Conservation (phyloP, 30 jellyfish, hydroid and myxozoan genomes). For the Cassiopea andromeda region DNA sequence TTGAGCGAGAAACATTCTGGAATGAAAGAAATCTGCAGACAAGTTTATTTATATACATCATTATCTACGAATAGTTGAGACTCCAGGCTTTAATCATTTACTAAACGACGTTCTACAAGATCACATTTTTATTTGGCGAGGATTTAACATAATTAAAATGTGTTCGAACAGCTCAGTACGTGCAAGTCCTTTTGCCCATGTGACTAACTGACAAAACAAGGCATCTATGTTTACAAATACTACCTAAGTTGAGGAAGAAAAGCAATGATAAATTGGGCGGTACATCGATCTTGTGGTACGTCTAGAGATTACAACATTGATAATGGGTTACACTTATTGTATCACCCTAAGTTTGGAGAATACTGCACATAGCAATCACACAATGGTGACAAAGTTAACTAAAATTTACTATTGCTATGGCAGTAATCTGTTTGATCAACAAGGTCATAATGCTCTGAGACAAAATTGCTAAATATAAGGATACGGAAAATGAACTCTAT, state of each 20-base stretch:
- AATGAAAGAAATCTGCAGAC: slow-evolving; percentile 14
- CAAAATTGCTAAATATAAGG: too few relatives aligned
- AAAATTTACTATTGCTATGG: too few relatives aligned
- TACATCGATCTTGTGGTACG: not conserved
- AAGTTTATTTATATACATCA: slow-evolving; percentile 47
- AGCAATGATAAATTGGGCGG: not conserved
- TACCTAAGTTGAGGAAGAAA: not conserved
- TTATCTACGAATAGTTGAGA: slow-evolving; percentile 49
- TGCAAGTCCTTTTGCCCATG: slow-evolving; percentile 10
- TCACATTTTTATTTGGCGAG: slow-evolving; percentile 42
- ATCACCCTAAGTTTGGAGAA: too few relatives aligned
- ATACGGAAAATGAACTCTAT: too few relatives aligned
- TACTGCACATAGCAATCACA: too few relatives aligned
- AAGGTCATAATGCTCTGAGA: too few relatives aligned
- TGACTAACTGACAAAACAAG: slow-evolving; percentile 1
- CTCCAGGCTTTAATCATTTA: slow-evolving; percentile 34
- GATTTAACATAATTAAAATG: slow-evolving; percentile 29
- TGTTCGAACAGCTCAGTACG: slow-evolving; percentile 32
- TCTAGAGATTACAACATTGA: too few relatives aligned
- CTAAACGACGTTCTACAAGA: slow-evolving; percentile 53
- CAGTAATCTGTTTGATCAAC: too few relatives aligned
- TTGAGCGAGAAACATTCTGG: not conserved
- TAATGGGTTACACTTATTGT: too few relatives aligned
- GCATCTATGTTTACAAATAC: not conserved
- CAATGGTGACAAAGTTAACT: too few relatives aligned